Base-by-base conservation (phyloP, 92 coral and sea anemone genomes). In the Nematostella vectensis region DNA sequence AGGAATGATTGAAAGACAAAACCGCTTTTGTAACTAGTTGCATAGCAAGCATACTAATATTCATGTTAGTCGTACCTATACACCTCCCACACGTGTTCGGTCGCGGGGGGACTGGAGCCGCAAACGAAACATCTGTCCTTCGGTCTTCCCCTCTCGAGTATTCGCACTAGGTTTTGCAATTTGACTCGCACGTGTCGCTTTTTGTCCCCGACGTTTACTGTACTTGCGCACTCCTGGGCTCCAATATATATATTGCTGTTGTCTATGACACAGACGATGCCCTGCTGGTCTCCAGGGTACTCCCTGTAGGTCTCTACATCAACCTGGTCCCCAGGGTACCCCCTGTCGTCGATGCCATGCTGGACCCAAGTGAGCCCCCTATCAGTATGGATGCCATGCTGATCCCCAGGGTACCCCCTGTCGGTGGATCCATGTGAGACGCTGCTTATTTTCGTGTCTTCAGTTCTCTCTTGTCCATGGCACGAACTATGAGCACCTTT, bases 91-190 rank as follows among this genome's bases (percentile, higher is more conserved):
- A 93, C 99, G 45, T 83, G 83, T 54, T 93, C 99, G 17, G 85
- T 82, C 3, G 93, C 83, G 43, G 99, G 99, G 24, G 99, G 99
- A 65, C 96, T 93, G 18, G 99, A 93, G 11, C 99, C 96, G 60
- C 95, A 74, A 11, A 87, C 96, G 75, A 85, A 86, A 0, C 83
- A 88, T 40, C 93, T 71, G 13, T 56, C 78, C 47, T 78, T 80
- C 6, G 60, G 47, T 31, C 99, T 60, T 36, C 80, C 83, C 52
- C 69, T 73, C 70, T 93, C 93, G 48, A 93, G 78, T 21, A 93
- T 80, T 60, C 74, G 81, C 31, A 86, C 93, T 47, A 93, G 67
- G 57, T 93, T 81, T 62, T 93, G 99, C n/a, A 93, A 67, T 68
- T 82, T 93, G 17, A 93, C 83, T 21, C 99, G 83, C 54, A 93